phyloP scores from a whole-genome alignment of 2,113 vertebrate species.

The Nibea coibor region DNA sequence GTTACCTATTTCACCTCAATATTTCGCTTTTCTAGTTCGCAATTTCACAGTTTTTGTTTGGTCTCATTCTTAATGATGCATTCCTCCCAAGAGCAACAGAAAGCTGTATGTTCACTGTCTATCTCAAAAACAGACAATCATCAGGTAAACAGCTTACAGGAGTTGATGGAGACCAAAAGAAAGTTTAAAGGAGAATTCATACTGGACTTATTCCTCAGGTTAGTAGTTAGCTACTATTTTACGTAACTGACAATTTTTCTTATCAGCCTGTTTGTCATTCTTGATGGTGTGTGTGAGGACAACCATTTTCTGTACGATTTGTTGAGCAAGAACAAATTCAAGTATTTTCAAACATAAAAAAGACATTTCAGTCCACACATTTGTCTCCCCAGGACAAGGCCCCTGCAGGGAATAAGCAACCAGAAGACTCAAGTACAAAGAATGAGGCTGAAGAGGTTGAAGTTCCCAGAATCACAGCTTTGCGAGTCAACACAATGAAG shows the following conservation, averaged over 20 bases:
- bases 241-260: neutral
- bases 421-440: conserved; percentile 32
- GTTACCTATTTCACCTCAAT: too few relatives aligned
- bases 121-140: too few relatives aligned
- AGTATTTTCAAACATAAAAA: conserved; percentile 6
- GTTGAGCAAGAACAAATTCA: neutral
- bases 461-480: conserved; percentile 30
- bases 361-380: conserved; percentile 9
- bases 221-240: neutral
- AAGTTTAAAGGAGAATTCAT: too few relatives aligned
- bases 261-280: too few relatives aligned
- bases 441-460: conserved; percentile 25
- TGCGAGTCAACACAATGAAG: conserved; percentile 34
- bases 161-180: too few relatives aligned
- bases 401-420: conserved; percentile 10
- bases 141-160: too few relatives aligned
- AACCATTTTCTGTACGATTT: neutral
- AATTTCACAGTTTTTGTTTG: too few relatives aligned
- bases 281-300: neutral
- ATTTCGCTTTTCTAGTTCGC: too few relatives aligned
- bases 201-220: too few relatives aligned
- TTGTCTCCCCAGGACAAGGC: neutral
- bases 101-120: too few relatives aligned
- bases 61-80: too few relatives aligned
- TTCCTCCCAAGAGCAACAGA: too few relatives aligned